Base-by-base conservation (phyloP, 2,888 invertebrate genomes). In the Drosophila austrosaltans region DNA sequence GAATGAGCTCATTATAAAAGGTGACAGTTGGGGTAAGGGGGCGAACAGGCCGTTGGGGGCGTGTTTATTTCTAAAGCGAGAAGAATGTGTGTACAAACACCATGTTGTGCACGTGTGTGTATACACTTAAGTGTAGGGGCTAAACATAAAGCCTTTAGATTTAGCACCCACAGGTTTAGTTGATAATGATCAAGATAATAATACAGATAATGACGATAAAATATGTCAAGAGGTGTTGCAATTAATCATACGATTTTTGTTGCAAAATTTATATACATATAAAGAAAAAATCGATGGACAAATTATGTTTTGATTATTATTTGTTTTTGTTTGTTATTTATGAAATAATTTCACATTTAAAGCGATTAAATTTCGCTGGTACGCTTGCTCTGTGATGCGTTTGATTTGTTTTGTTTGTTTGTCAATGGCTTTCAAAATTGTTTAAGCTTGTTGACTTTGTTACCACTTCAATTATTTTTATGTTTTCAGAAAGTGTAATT, bases 281-380 rank as follows among this genome's bases (percentile, higher is more conserved):
- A 10, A 8, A 36, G 1, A 36, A 8, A 36, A 1, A 82, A 82
- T 86, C 69, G 69, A 69, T 56, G 63, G 71, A 70, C 71, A 75
- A 69, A 65, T 48, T 48, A 48, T 75, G 65, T 68, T 75, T 81
- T 76, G 72, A 79, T 89, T 82, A 89, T 87, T 68, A 76, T 36
- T 7, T 63, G 57, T 76, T 44, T 72, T 71, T 71, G 74, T 77
- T 71, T 60, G 54, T 63, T 72, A 28, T 76, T 74, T 73, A 30
- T 57, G 42, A 72, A 85, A 77, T 85, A 89, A 87, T 83, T 83
- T 83, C 88, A 89, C 86, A 89, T 87, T 87, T 85, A 77, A 89
- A 75, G 89, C 88, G 83, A 87, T 83, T 83, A 83, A 83, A 83
- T 83, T 83, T 83, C 89, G 89, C 82, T 82, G 77, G 62, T 75